Base-by-base conservation (phyloP, 2,113 vertebrate species). In the Canis aureus region DNA sequence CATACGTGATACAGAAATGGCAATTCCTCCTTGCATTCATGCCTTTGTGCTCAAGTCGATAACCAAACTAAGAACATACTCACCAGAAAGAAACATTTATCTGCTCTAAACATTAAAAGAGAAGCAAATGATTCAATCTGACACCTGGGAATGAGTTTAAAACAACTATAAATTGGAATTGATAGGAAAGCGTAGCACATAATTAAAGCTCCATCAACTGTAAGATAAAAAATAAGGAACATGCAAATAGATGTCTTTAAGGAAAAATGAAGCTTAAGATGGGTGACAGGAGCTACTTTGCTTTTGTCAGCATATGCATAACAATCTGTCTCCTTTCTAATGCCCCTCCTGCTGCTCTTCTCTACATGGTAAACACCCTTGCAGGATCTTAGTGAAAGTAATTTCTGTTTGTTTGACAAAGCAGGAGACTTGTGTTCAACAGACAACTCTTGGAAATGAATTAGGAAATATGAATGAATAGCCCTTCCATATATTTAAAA, bases 141-240 rank as follows among this genome's bases (percentile, higher is more conserved):
- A 95, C 97, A 98, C 91, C 95, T 94, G 96, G 91, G 93, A 97
- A 94, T 94, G 93, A 97, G 84, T 82, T 97, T 91, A 92, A 98
- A 97, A 90, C 92, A 94, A 84, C 57, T 91, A 78, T 93, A 98
- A 97, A 97, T 95, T 97, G 74, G 57, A 98, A 95, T 60, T 97
- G 97, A 98, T 97, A 89, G 95, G 86, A 92, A 96, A 89, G 78
- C 43, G 0, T 59, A 80, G 43, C 85, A 43, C 89, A 90, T 97
- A 98, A 98, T 98, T 98, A 98, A 97, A 97, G 89, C 86, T 87
- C 83, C 82, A 84, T 98, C 96, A 97, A 62, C 86, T 98, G 55
- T 93, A 95, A 92, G 91, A 83, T 95, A 94, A 97, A 96, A 97
- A 96, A 95, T 93, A 96, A 95, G 62, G 38, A 91, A 53, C 89